Base-by-base conservation (phyloP, 2,888 invertebrate genomes). In the Notodonta ziczac region DNA sequence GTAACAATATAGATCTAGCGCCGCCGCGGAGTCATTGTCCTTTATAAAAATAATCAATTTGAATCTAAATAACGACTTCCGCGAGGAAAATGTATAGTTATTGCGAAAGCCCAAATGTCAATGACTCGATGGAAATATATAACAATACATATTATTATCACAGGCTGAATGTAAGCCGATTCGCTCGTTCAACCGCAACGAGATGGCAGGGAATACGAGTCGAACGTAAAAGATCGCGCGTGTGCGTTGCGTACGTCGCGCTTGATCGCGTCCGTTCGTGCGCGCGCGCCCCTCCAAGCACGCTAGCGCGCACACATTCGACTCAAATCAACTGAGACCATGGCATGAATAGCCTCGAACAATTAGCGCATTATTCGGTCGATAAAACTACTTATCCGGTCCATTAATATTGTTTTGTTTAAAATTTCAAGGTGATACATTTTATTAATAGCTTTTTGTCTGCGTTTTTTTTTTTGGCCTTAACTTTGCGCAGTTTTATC, bases 191-290 rank as follows among this genome's bases (percentile, higher is more conserved):
- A 81, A 76, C 82, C 77, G 74, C 70, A 70, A 77, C 77, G 73
- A 67, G 65, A 75, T 77, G 67, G 65, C 64, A 73, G 78, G 78
- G 77, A 76, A 84, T 69, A 81, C 76, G 70, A 78, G 72, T 78
- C 78, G 74, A 75, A 80, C 80, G 83, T 77, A 82, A 84, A 82
- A 77, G 67, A 71, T 70, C 77, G 67, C 70, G 77, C 64, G 71
- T 79, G 65, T 68, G 52, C 58, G 68, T 56, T 62, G 57, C 65
- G 60, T 55, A 48, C 52, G 57, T 13, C 58, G 56, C 62, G 66
- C 66, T 62, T 65, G 64, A 67, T 58, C 64, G 74, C 64, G 48
- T 65, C 32, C 67, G 56, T 35, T 46, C 51, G 54, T 50, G 57
- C 55, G 60, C 39, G 52, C 9, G 13, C 46, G 59, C 67, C 55